Conservation (phyloP, 23 tunicate species). For the Diplosoma virens region DNA sequence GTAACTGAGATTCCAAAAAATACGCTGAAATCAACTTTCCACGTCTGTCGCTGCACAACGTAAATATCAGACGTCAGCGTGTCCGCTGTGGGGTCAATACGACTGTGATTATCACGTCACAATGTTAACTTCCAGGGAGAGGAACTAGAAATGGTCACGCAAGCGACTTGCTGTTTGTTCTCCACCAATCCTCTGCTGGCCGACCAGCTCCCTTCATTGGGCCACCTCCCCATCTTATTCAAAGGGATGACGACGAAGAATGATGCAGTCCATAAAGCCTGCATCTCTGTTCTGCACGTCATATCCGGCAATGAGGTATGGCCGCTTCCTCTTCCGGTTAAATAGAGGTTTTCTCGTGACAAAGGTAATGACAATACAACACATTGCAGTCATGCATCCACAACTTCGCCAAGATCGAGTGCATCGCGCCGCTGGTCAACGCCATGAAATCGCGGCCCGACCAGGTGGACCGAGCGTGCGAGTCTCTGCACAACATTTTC, state of each 20-base stretch:
- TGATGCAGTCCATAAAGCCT: conserved; percentile 73
- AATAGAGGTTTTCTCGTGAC: neutral
- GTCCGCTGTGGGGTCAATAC: too few species aligned
- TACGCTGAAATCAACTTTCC: too few species aligned
- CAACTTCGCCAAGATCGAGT: conserved; percentile 43
- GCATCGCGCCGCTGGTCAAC: conserved; percentile 79
- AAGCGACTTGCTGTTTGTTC: conserved; percentile 83
- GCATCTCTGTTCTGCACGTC: conserved; percentile 77
- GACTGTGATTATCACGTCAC: too few species aligned
- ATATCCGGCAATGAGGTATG: conserved; percentile 71
- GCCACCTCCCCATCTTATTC: conserved; percentile 82
- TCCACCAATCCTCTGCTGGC: conserved; percentile 64
- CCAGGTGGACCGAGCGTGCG: conserved; percentile 77
- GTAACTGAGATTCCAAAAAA: too few species aligned
- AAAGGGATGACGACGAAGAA: conserved; percentile 73
- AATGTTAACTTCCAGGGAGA: conserved; percentile 94
- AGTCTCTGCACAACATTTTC: conserved; percentile 77
- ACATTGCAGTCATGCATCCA: conserved; percentile 77
- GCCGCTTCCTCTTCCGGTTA: neutral
- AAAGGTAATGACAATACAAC: neutral
- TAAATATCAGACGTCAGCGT: too few species aligned
- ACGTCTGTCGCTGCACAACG: too few species aligned
- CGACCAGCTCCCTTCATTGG: conserved; percentile 77
- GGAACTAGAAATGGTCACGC: conserved; percentile 80
- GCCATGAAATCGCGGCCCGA: conserved; percentile 94